Base-by-base conservation (phyloP, 92 coral and sea anemone genomes). In the Epizoanthus rinbou region DNA sequence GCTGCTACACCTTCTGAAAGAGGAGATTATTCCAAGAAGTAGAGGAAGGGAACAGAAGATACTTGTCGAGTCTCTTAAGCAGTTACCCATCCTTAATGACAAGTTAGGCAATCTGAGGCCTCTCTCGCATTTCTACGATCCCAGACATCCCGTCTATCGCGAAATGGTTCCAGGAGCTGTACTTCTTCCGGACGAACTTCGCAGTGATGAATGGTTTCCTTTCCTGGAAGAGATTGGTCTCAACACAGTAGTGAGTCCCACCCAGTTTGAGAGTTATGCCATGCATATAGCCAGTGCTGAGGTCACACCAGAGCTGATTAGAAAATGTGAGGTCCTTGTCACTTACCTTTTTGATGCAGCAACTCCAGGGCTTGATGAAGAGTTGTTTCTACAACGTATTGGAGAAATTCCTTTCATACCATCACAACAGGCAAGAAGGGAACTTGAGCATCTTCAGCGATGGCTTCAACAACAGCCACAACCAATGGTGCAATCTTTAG, bases 81-180 rank as follows among this genome's bases (percentile, higher is more conserved):
- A 24, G n/a, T 78, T 72, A 60, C 89, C 90, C 57, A 91, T 93
- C 74, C 94, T 92, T 13, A 75, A 82, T 64, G 47, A 57, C 24
- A n/a, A 37, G 25, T 59, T 86, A 57, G 91, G 91, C 6, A 71
- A 22, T 8, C 90, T 83, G 19, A 79, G 69, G 57, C 80, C 59
- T 16, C 93, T 92, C 8, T 84, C 91, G 3, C 47, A 93, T 53
- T 93, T 91, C 81, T 85, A 86, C 81, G 93, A 93, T 54, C 94
- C 94, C 18, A 75, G 86, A 5, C 88, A 85, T 33, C 73, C 52
- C 52, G 88, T 93, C 23, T 93, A 91, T 67, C 80, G 79, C 54
- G 89, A 85, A 39, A 89, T 93, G 94, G 84, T 86, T 33, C 80
- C 88, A 6, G 73, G 71, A 19, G 52, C 74, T 23, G 67, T 74